Evolutionary conservation across 92 coral and sea anemone species (phyloP).

Genomic region (Siderastrea radians): DNA sequence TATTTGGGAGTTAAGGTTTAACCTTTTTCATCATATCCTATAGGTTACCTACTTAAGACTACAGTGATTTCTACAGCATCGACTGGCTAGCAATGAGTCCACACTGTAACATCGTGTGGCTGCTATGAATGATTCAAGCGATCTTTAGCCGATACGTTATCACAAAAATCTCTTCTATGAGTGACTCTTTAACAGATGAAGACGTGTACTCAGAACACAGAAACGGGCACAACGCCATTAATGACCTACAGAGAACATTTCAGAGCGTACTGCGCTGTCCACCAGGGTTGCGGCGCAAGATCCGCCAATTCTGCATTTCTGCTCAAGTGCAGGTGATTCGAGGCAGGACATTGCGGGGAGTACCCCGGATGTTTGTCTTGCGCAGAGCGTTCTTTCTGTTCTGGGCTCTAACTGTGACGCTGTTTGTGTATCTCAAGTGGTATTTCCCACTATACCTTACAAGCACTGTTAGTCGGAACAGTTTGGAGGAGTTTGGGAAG

Average conservation of each 20-base stretch:
- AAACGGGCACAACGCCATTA: neutral
- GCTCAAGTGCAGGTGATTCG: constrained; percentile 24
- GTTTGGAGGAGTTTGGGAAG: constrained; percentile 71
- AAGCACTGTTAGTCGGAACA: constrained; percentile 76
- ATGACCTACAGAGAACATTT: neutral
- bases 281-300: constrained; percentile 43
- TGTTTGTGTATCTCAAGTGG: constrained; percentile 75
- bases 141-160: neutral
- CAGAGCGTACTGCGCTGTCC: constrained; percentile 60
- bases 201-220: neutral
- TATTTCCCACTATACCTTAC: constrained; percentile 78
- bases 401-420: constrained; percentile 71
- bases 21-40: too few species aligned
- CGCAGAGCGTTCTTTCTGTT: constrained; percentile 75
- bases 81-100: too few species aligned
- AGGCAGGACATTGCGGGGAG: constrained; percentile 70
- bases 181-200: constrained; percentile 1
- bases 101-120: neutral
- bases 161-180: constrained; percentile 8
- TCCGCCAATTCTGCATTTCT: constrained; percentile 44
- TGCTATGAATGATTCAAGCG: neutral
- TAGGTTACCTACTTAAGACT: neutral
- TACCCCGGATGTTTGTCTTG: constrained; percentile 78
- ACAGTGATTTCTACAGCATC: neutral
- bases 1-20: too few species aligned